Conservation (phyloP, 2,797 vertebrate genomes). For the Clamator glandarius region DNA sequence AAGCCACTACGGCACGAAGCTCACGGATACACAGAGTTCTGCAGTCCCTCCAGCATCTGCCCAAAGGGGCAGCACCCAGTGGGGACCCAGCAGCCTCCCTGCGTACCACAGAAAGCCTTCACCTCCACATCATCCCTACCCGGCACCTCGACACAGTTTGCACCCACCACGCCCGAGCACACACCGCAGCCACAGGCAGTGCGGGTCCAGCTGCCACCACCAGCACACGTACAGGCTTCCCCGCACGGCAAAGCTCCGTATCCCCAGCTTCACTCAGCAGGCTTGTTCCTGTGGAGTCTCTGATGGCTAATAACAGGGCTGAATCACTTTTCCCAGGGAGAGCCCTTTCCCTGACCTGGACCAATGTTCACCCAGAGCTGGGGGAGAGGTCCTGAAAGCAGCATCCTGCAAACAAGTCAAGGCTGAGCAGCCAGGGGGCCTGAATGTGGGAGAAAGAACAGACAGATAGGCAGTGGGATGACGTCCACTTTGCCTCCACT, state of each 20-base stretch:
- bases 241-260: background rate
- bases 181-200: background rate
- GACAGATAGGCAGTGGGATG: background rate
- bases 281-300: background rate
- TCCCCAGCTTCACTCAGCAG: background rate
- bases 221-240: accelerated
- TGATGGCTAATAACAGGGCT: background rate
- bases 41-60: background rate
- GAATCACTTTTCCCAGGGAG: background rate
- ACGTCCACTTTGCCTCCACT: background rate
- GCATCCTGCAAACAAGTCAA: background rate
- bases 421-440: background rate
- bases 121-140: background rate
- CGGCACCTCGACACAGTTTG: background rate
- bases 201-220: background rate
- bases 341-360: background rate
- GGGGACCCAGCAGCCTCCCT: background rate
- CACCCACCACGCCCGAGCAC: background rate
- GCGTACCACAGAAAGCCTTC: background rate
- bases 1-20: background rate
- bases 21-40: background rate
- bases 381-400: background rate
- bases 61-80: background rate
- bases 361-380: background rate
- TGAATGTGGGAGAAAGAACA: background rate